These are phyloP conservation scores for Halcyon smyrnensis DNA, from an alignment of 2,797 vertebrate species.

Conservation along the genomic window DNA sequence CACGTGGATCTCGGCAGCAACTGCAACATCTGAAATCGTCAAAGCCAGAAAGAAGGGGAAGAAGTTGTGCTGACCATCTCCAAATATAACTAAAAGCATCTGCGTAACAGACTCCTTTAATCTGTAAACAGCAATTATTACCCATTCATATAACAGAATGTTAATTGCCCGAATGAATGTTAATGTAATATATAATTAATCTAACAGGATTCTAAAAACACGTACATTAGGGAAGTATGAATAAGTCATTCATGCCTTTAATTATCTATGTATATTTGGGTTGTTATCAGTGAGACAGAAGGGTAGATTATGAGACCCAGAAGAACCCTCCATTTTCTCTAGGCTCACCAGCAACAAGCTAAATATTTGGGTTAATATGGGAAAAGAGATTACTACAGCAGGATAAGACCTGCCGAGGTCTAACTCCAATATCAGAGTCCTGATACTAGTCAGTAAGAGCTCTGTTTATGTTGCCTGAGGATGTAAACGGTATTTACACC, in stretches of 20 bases:
- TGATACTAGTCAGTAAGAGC: not conserved
- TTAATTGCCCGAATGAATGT: not conserved
- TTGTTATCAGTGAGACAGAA: not conserved
- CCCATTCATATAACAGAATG: not conserved
- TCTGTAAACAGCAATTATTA: slow-evolving; percentile 18
- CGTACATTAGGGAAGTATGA: not conserved
- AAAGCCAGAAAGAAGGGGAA: not conserved
- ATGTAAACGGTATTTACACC: not conserved
- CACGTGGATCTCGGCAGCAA: not conserved
- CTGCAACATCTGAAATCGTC: not conserved
- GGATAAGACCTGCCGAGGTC: not conserved
- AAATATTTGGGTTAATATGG: not conserved
- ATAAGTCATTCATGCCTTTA: not conserved
- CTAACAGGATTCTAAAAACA: not conserved
- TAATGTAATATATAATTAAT: slow-evolving; percentile 28
- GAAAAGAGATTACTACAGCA: not conserved
- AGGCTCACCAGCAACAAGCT: not conserved
- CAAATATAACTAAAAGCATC: not conserved
- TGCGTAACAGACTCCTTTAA: not conserved
- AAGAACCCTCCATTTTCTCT: not conserved
- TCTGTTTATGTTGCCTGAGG: not conserved
- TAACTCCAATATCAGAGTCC: not conserved
- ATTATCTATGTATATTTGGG: not conserved
- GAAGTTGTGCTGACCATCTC: not conserved
- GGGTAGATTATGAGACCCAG: not conserved